phyloP scores from a whole-genome alignment of 1,140 invertebrate genomes.

The Rhagoletis pomonella region DNA sequence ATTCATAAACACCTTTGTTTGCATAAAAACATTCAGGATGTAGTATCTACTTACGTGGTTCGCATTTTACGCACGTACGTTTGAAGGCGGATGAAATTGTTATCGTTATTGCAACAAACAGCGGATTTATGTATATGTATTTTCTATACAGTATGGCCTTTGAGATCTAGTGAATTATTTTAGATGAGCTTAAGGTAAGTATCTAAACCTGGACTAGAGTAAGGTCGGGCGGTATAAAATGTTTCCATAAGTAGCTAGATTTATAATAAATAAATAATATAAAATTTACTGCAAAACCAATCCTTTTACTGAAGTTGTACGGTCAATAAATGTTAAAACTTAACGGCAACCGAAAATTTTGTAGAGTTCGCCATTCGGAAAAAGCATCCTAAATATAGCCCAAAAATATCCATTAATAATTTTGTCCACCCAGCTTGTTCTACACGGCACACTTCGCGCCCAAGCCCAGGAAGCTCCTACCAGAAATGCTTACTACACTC shows the following conservation, averaged over 20 bases:
- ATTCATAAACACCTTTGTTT: background rate
- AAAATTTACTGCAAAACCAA: background rate
- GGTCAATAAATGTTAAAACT: too few species aligned
- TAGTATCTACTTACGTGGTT: background rate
- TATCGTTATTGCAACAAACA: constrained; percentile 40
- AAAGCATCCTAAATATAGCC: too few species aligned
- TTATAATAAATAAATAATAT: constrained; percentile 22
- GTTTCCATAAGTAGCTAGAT: background rate
- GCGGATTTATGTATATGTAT: constrained; percentile 40
- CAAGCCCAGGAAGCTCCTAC: too few species aligned
- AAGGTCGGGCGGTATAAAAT: background rate
- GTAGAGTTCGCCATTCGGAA: too few species aligned
- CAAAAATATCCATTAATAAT: too few species aligned
- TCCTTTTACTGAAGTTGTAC: too few species aligned
- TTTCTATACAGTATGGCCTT: constrained; percentile 26
- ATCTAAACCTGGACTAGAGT: background rate
- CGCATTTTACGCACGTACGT: constrained; percentile 1
- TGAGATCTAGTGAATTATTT: background rate
- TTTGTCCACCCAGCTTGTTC: too few species aligned
- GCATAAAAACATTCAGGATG: background rate
- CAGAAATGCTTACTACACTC: too few species aligned
- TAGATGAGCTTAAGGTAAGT: background rate
- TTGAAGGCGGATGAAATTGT: constrained; percentile 4
- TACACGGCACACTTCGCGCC: too few species aligned
- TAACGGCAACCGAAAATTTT: too few species aligned